Percentiles rank a stretch among this genome's conserved stretches.
Evolutionary conservation across 2,113 vertebrate genomes (phyloP).

Genomic region (Eurystomus gularis): DNA sequence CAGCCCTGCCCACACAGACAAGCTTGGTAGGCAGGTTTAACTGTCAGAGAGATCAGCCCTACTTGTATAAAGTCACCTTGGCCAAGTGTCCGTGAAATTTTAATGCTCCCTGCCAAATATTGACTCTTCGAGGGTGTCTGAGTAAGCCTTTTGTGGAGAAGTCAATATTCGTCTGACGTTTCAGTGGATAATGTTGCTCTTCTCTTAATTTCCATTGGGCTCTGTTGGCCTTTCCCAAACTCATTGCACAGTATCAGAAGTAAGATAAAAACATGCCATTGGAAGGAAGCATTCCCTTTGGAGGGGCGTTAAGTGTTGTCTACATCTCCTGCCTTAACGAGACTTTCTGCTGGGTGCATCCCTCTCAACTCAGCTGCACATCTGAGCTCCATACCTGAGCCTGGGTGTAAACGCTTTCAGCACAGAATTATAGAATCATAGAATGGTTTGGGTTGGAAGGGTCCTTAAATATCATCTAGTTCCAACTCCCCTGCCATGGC

Average conservation of each 20-base stretch:
- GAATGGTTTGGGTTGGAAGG: background rate
- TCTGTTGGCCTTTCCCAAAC: background rate
- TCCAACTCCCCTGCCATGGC: background rate
- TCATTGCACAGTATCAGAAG: background rate
- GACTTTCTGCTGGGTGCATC: background rate
- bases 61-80: constrained; percentile 63
- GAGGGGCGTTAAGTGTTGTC: background rate
- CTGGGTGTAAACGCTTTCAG: background rate
- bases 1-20: background rate
- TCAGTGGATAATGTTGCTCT: constrained; percentile 61
- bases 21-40: background rate
- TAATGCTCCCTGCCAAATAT: constrained; percentile 64
- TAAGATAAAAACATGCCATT: background rate
- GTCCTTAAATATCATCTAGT: background rate
- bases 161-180: constrained; percentile 60
- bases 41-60: background rate
- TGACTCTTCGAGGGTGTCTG: constrained; percentile 32
- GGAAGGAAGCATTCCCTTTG: background rate
- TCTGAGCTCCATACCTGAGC: background rate
- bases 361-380: rapidly evolving
- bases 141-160: constrained; percentile 10
- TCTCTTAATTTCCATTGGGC: background rate
- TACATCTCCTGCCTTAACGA: background rate
- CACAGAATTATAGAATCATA: background rate
- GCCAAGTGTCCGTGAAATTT: constrained; percentile 53